Base-by-base conservation (phyloP, 2,113 vertebrate genomes). In the Proteles cristata region DNA sequence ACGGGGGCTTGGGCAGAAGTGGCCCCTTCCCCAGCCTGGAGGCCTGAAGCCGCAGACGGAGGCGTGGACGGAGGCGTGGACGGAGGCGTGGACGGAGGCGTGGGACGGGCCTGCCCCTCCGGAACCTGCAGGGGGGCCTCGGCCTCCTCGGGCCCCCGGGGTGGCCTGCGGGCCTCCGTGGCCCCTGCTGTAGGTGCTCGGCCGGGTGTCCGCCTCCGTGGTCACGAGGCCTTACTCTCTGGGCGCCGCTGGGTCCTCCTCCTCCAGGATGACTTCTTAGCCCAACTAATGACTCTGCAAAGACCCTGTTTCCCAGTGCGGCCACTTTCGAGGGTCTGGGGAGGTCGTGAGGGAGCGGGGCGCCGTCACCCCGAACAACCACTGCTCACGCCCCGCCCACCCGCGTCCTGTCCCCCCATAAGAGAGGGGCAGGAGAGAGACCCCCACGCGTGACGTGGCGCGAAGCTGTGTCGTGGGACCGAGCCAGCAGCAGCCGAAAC, bases 141-240 rank as follows among this genome's bases (percentile, higher is more conserved):
- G 0, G 48, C 28, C 63, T 35, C 21, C 9, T 10, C 1, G 6
- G 26, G 3, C 39, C 39, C 39, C 39, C 39, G 39, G 39, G 39
- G 14, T 15, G 15, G 53, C 16, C 53, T 23, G 48, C 11, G 0
- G 5, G 19, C 19, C 1, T 1, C 25, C 6, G 0, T 0, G 35
- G 26, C 26, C 39, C 63, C 21, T 53, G 43, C 35, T 14, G 35
- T 9, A 9, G 50, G 7, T 2, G 15, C 21, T 6, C 23, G 0
- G 12, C 66, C 17, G 35, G 23, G 1, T 4, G 31, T 53, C 50
- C 31, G 33, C 68, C 48, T 33, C 25, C 14, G 1, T 5, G 0
- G 14, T 50, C 33, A 2, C 10, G 0, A 11, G 11, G 31, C 50
- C 21, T 23, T 33, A 0, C 77, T 66, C 33, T 39, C 58, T 4